These are phyloP conservation scores for Phengaris alcon DNA, from an alignment of 2,888 invertebrate genomes.

Conservation along the genomic window DNA sequence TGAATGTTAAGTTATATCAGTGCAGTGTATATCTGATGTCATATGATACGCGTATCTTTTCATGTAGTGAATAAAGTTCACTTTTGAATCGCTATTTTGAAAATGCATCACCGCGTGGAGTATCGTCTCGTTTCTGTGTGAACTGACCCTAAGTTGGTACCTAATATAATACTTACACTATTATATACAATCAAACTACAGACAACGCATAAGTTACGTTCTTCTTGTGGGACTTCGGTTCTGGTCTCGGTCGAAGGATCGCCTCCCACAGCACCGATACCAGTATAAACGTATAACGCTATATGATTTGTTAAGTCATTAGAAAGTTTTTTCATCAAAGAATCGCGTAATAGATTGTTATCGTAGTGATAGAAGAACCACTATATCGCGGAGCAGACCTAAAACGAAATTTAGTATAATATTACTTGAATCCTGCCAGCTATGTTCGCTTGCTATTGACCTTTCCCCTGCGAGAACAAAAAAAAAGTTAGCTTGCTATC, in stretches of 20 bases:
- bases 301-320: not conserved
- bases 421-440: no score
- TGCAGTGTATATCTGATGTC: no score
- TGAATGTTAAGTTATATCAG: no score
- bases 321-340: not conserved
- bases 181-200: not conserved
- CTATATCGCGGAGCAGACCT: not conserved
- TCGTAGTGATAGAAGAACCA: slow-evolving; percentile 8
- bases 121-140: no score
- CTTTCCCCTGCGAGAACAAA: no score
- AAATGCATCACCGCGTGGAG: no score
- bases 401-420: not conserved
- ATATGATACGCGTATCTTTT: no score
- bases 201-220: not conserved
- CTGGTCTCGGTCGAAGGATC: not conserved
- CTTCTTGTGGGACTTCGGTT: not conserved
- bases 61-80: no score
- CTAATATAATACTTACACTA: not conserved
- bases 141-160: no score
- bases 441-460: no score
- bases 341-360: not conserved
- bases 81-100: no score
- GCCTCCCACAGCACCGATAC: not conserved
- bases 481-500: no score
- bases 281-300: not conserved